These are phyloP conservation scores for Phallusia fumigata DNA, from an alignment of 23 tunicate genomes.

Conservation along the genomic window DNA sequence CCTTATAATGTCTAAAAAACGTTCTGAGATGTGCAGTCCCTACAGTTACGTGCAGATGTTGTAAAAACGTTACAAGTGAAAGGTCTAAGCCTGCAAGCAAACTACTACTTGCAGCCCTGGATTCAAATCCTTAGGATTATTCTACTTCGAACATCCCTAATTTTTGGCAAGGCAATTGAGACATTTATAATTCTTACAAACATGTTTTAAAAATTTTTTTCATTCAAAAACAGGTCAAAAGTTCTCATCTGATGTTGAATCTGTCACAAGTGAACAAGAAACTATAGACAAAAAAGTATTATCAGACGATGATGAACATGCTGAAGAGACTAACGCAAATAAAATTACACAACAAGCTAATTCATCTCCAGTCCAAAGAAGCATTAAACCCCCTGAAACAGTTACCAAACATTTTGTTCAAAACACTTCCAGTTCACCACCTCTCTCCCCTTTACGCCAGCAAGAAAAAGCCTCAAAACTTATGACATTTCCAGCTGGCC, in stretches of 20 bases:
- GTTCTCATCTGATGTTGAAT: not conserved
- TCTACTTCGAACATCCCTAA: no score
- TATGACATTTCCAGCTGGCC: constrained; percentile 16
- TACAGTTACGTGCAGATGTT: no score
- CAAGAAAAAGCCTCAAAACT: not conserved
- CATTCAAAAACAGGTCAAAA: not conserved
- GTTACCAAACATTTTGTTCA: not conserved
- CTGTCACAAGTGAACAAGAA: not conserved
- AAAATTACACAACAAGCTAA: not conserved
- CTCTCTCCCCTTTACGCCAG: not conserved
- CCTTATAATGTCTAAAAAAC: no score
- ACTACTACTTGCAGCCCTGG: no score
- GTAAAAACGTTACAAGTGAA: no score
- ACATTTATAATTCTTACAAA: no score
- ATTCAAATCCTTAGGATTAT: no score
- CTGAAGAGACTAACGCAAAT: not conserved
- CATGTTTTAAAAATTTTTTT: not conserved
- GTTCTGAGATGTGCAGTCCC: no score
- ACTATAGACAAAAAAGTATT: not conserved
- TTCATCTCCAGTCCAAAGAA: not conserved
- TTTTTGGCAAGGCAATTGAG: not conserved
- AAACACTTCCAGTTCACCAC: constrained; percentile 1
- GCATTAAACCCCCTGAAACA: no score
- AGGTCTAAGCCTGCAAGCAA: no score
- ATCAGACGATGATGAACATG: not conserved